These are phyloP conservation scores for Zaprionus vittiger DNA, from an alignment of 1,140 invertebrate species.

Conservation along the genomic window DNA sequence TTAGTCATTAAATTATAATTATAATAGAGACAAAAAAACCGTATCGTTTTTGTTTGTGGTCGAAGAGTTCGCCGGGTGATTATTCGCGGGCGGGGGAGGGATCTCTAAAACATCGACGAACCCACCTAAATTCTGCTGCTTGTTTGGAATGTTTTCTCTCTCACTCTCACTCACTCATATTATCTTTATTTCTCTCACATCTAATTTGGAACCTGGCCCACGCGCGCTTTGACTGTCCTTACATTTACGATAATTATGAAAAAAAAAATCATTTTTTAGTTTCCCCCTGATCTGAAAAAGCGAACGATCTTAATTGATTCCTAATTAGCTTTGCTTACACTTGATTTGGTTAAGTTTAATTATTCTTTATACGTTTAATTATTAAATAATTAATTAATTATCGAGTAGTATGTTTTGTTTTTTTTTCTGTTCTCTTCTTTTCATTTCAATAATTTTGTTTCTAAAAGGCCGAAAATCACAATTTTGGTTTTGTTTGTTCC, in stretches of 20 bases:
- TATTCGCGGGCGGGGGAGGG: constrained; percentile 4
- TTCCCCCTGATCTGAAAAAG: constrained; percentile 26
- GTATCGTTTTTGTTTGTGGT: constrained; percentile 12
- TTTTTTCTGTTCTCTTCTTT: not conserved
- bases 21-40: constrained; percentile 32
- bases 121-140: constrained; percentile 16
- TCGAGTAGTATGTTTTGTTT: constrained; percentile 57
- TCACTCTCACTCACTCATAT: constrained; percentile 10
- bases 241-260: constrained; percentile 29
- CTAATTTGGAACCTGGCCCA: constrained; percentile 17
- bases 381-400: constrained; percentile 42
- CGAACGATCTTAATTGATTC: constrained; percentile 21
- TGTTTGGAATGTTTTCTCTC: constrained; percentile 66
- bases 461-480: constrained; percentile 84
- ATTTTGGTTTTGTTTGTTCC: constrained; percentile 83
- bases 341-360: constrained; percentile 54
- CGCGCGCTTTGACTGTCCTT: constrained; percentile 27
- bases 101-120: constrained; percentile 5
- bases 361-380: constrained; percentile 21
- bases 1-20: constrained; percentile 8
- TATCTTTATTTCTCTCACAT: constrained; percentile 13
- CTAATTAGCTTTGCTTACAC: constrained; percentile 36
- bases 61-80: constrained; percentile 26
- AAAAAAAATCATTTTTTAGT: constrained; percentile 13
- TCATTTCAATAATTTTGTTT: constrained; percentile 78